phyloP scores from a whole-genome alignment of 2,113 vertebrate species.

The Tachysurus vachellii region DNA sequence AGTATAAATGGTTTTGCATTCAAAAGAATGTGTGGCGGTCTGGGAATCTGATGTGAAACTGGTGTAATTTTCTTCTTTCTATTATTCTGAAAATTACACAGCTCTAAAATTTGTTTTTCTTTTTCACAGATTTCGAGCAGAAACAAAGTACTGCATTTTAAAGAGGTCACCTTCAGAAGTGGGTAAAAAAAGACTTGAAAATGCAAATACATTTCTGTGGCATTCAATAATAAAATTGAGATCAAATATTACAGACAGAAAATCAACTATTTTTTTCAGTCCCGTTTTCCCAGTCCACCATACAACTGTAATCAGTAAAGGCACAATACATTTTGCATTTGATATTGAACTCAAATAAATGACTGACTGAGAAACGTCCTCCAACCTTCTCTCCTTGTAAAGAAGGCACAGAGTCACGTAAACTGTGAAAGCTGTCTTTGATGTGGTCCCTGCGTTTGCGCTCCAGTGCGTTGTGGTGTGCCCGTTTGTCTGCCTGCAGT shows the following conservation, averaged over 20 bases:
- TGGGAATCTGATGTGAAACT: not conserved
- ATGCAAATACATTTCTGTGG: not conserved
- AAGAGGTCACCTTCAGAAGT: not conserved
- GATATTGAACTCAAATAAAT: not conserved
- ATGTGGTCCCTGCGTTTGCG: constrained; percentile 99
- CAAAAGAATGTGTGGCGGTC: not conserved
- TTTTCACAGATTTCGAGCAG: not conserved
- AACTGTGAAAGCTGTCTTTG: constrained; percentile 99
- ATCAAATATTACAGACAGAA: not conserved
- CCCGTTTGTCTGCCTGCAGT: constrained; percentile 94
- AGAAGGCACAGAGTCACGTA: constrained; percentile 94
- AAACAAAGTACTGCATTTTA: not conserved
- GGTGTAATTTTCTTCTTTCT: not conserved
- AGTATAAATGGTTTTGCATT: not conserved
- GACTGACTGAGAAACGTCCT: not conserved
- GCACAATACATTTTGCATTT: not conserved
- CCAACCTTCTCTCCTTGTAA: constrained; percentile 98
- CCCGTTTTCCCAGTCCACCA: not conserved
- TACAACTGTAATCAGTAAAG: not conserved
- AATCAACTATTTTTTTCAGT: not conserved
- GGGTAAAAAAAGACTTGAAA: not conserved
- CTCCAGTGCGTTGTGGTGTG: constrained; percentile 98
- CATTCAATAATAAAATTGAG: not conserved
- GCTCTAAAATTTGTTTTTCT: not conserved
- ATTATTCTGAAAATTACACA: not conserved